Base-by-base conservation (phyloP, 2,888 invertebrate species). In the Bembecia ichneumoniformis region DNA sequence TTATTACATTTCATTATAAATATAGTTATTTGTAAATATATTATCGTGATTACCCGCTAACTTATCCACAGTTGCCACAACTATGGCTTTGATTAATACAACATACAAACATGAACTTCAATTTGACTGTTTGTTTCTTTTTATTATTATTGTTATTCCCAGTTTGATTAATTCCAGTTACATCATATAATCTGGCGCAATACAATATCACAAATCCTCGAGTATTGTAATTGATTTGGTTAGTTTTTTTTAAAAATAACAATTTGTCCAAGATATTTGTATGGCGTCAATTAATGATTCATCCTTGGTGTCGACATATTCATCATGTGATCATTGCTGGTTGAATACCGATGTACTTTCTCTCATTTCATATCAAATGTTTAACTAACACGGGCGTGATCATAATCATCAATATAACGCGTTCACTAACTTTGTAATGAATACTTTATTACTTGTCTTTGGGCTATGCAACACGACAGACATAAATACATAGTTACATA, bases 341-440 rank as follows among this genome's bases (percentile, higher is more conserved):
- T 58, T 55, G 59, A 61, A 56, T 60, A 60, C 66, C 58, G 61
- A 82, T 80, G 81, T 79, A 82, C 76, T 68, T 46, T 48, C 47
- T 51, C 47, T 48, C 75, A 77, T 67, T 58, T 56, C 65, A 66
- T 60, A 58, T 64, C 64, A 40, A 52, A 55, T 67, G 64, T 69
- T 51, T 49, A 58, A 83, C 84, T 84, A 84, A 84, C 82, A 70
- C 72, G 74, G 82, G 75, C 77, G 71, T 75, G 75, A 66, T 60
- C 62, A 15, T 5, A 63, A 68, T 68, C 72, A 71, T 65, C 62
- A 58, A 57, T 61, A 53, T 67, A 70, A 59, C 66, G 73, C 77
- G 69, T 71, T 67, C 64, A 80, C 79, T 83, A 83, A 83, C 79
- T 68, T 62, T 52, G 64, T 64, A 57, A 65, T 69, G 28, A 28